Percentiles rank a stretch among this genome's conserved stretches.
These are phyloP conservation scores for Diarsia mendica DNA, from an alignment of 2,888 invertebrate species.

Conservation along the genomic window DNA sequence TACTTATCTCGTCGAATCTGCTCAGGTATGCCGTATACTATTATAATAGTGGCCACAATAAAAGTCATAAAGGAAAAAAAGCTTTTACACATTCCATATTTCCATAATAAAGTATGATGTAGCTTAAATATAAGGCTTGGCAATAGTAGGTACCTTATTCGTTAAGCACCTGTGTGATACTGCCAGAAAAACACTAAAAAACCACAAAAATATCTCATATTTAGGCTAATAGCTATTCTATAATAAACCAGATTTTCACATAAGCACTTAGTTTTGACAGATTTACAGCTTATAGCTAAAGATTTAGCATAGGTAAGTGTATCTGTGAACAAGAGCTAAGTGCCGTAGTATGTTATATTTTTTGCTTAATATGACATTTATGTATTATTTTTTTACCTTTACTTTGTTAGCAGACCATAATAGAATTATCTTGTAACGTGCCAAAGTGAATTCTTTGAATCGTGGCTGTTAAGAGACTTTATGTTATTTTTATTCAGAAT, in stretches of 20 bases:
- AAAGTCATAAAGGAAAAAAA: not conserved
- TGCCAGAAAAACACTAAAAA: constrained; percentile 19
- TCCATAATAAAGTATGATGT: not conserved
- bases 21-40: not conserved
- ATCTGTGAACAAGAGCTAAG: constrained; percentile 40
- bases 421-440: constrained; percentile 2
- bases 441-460: not conserved
- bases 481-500: not conserved
- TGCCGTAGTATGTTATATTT: constrained; percentile 47
- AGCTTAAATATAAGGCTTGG: not conserved
- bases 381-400: constrained; percentile 22
- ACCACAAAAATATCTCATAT: constrained; percentile 13
- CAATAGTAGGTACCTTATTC: constrained; percentile 8
- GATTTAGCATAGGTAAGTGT: constrained; percentile 1
- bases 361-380: constrained; percentile 39
- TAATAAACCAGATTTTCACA: constrained; percentile 14
- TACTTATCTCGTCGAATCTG: no score
- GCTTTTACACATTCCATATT: not conserved
- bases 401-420: constrained; percentile 7
- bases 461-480: not conserved
- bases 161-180: constrained; percentile 9
- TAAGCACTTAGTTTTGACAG: constrained; percentile 40
- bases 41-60: not conserved
- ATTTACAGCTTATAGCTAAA: constrained; percentile 23
- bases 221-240: constrained; percentile 18